Conservation (phyloP, 1,140 invertebrate genomes). For the Archegozetes longisetosus region DNA sequence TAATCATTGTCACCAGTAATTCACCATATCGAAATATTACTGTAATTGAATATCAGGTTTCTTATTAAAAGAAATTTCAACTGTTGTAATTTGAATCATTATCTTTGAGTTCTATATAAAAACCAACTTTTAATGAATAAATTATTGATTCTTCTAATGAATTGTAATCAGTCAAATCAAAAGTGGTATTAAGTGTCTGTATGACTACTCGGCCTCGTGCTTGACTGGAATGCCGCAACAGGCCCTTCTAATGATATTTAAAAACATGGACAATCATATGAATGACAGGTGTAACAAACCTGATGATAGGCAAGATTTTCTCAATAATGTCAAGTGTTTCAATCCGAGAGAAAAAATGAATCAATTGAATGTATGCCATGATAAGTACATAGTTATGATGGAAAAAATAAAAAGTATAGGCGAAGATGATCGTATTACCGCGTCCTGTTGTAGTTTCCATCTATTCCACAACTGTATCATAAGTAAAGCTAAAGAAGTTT, state of each 20-base stretch:
- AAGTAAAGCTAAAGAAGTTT: neutral
- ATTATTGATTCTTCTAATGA: too few species aligned
- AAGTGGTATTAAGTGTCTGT: neutral
- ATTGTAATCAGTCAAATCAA: neutral
- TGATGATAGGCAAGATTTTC: neutral
- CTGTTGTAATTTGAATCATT: too few species aligned
- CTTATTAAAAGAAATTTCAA: too few species aligned
- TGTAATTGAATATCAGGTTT: too few species aligned
- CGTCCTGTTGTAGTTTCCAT: neutral
- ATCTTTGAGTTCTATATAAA: too few species aligned
- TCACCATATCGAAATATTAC: too few species aligned
- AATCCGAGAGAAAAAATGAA: neutral
- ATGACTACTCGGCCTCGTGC: neutral
- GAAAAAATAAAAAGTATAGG: neutral
- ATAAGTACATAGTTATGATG: neutral
- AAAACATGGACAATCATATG: neutral
- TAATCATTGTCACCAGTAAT: too few species aligned
- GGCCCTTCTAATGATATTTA: neutral
- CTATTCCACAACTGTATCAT: neutral
- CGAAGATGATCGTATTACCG: neutral
- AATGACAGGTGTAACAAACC: neutral
- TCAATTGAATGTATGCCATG: neutral
- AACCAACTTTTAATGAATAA: too few species aligned
- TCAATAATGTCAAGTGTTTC: constrained; percentile 4
- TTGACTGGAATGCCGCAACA: neutral